These are phyloP conservation scores for Pseudorasbora parva DNA, from an alignment of 2,113 vertebrate genomes.

Conservation along the genomic window DNA sequence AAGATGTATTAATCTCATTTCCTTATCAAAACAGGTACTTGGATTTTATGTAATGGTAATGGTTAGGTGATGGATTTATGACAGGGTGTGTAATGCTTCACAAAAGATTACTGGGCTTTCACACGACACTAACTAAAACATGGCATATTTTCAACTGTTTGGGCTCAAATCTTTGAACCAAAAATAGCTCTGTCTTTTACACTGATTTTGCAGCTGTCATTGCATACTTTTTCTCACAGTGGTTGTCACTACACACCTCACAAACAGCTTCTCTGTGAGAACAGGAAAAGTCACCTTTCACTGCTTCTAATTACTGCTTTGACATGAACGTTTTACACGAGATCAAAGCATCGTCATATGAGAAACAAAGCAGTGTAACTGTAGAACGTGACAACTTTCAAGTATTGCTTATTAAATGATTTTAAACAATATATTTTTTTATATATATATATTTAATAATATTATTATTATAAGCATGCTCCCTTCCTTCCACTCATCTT, in stretches of 20 bases:
- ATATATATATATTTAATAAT: too few relatives aligned
- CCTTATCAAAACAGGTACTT: not conserved
- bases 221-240: not conserved
- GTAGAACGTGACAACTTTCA: not conserved
- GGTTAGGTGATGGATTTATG: not conserved
- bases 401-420: not conserved
- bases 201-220: not conserved
- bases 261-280: not conserved
- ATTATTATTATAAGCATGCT: too few relatives aligned
- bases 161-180: not conserved
- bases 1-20: not conserved
- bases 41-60: not conserved
- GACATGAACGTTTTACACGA: not conserved
- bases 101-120: not conserved
- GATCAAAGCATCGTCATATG: constrained; percentile 4
- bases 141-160: not conserved
- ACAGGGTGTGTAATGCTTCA: constrained; percentile 19
- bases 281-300: constrained; percentile 36
- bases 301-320: constrained; percentile 30
- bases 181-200: not conserved
- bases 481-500: too few relatives aligned
- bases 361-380: not conserved
- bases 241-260: not conserved
- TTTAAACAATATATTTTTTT: too few relatives aligned
- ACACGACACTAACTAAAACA: not conserved